A percentile compares a stretch with the other conserved stretches of the same genome.
These are phyloP conservation scores for Synergus itoensis DNA, from an alignment of 2,888 invertebrate genomes.

Conservation along the genomic window DNA sequence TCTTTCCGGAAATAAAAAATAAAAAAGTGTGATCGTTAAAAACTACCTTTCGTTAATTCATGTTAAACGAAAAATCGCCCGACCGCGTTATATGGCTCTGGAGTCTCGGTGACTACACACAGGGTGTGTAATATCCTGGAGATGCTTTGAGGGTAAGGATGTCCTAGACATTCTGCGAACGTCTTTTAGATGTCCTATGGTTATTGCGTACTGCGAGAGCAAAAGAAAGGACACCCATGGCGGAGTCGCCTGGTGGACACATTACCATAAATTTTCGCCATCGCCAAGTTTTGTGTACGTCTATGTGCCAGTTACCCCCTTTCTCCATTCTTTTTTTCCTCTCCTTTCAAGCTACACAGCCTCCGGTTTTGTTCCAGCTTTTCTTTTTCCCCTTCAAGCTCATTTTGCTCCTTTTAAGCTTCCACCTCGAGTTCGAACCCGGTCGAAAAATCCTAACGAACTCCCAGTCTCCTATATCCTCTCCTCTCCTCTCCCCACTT, in stretches of 20 bases:
- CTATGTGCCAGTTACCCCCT: constrained; percentile 35
- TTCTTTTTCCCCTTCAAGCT: constrained; percentile 27
- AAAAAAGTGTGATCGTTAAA: constrained; percentile 21
- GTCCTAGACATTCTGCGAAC: constrained; percentile 27
- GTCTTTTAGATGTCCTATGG: constrained; percentile 23
- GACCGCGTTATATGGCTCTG: constrained; percentile 37
- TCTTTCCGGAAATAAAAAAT: constrained; percentile 22
- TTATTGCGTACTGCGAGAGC: constrained; percentile 38
- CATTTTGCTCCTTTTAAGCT: constrained; percentile 35
- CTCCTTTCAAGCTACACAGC: background rate
- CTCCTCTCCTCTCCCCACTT: background rate
- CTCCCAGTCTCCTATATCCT: background rate
- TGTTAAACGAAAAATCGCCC: constrained; percentile 41
- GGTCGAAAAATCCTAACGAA: constrained; percentile 41
- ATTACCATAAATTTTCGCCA: constrained; percentile 60
- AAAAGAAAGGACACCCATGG: constrained; percentile 8
- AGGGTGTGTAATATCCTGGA: constrained; percentile 22
- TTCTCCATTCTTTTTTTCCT: constrained; percentile 15
- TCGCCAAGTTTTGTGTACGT: constrained; percentile 52
- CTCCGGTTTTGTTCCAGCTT: background rate
- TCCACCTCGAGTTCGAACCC: constrained; percentile 36
- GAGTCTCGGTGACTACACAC: constrained; percentile 8
- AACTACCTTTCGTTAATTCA: constrained; percentile 39
- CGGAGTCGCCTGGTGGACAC: constrained; percentile 45
- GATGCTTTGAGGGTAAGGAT: constrained; percentile 20